Conservation (phyloP, 2,113 vertebrate species). For the Myotis brandtii region DNA sequence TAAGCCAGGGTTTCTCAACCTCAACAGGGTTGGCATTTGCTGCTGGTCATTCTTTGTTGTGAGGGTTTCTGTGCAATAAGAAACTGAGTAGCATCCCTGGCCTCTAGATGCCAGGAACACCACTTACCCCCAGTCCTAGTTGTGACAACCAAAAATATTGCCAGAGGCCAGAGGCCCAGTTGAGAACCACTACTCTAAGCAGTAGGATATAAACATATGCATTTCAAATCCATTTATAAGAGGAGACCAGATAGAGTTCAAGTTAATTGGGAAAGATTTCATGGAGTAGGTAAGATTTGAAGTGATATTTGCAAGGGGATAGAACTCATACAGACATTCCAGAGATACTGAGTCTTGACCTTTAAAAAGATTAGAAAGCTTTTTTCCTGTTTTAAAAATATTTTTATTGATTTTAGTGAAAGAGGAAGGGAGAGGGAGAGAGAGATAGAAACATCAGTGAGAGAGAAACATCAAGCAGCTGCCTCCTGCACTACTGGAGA, state of each 20-base stretch:
- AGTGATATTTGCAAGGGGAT: not conserved
- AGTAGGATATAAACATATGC: not conserved
- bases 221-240: not conserved
- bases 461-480: too few species aligned
- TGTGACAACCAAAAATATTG: not conserved
- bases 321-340: not conserved
- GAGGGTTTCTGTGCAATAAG: not conserved
- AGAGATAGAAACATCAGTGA: too few species aligned
- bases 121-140: not conserved
- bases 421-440: too few species aligned
- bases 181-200: not conserved
- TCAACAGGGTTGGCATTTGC: not conserved
- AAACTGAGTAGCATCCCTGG: not conserved
- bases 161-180: not conserved
- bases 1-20: not conserved
- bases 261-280: not conserved
- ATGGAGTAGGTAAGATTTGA: not conserved
- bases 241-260: not conserved
- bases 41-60: not conserved
- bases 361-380: not conserved
- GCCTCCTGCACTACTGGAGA: too few species aligned
- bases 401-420: too few species aligned
- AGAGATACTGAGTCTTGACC: not conserved
- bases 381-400: too few species aligned
- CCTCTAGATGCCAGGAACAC: not conserved